phyloP scores from a whole-genome alignment of 2,888 invertebrate genomes.

The Ormyrus pomaceus region DNA sequence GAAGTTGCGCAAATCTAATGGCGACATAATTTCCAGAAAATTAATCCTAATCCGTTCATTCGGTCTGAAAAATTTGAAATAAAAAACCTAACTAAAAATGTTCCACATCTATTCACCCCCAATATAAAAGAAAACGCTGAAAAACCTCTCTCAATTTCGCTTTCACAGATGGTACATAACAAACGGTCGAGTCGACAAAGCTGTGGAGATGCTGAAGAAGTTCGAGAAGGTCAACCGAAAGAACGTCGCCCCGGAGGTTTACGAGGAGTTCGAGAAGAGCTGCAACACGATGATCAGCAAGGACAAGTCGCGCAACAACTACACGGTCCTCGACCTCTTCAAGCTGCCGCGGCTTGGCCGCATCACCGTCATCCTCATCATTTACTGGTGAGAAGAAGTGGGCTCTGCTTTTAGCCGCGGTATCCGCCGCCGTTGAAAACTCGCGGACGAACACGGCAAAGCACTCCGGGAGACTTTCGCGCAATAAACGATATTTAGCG shows the following conservation, averaged over 20 bases:
- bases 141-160: not conserved
- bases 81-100: no score
- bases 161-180: slow-evolving; percentile 86
- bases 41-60: no score
- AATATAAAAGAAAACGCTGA: no score
- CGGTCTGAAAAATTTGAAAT: not conserved
- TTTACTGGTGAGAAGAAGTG: slow-evolving; percentile 81
- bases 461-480: no score
- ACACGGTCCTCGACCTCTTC: slow-evolving; percentile 89
- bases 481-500: not conserved
- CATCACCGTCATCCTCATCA: slow-evolving; percentile 85
- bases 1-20: no score
- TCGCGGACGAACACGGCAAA: no score
- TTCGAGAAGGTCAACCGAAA: slow-evolving; percentile 88
- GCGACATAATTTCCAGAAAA: no score
- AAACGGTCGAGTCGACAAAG: slow-evolving; percentile 88
- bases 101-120: not conserved
- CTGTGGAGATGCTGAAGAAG: slow-evolving; percentile 86
- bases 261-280: slow-evolving; percentile 85
- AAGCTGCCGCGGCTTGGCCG: slow-evolving; percentile 85
- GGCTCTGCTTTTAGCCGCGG: no score
- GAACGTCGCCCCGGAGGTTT: slow-evolving; percentile 84
- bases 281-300: slow-evolving; percentile 79
- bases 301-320: slow-evolving; percentile 82
- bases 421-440: no score